phyloP scores from a whole-genome alignment of 2,888 invertebrate genomes.

The Xestia sexstrigata region DNA sequence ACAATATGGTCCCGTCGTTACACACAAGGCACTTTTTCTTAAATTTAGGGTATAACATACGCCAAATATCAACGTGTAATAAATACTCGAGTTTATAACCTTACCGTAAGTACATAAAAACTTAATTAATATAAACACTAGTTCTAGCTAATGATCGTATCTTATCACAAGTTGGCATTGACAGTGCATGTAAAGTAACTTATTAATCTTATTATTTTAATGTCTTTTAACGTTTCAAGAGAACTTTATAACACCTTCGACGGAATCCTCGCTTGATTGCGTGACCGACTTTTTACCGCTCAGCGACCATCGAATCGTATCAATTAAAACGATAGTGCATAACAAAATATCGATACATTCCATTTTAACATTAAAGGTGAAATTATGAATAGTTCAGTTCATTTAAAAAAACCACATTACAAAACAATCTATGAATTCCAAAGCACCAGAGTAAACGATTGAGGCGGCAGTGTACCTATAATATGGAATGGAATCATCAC shows the following conservation, averaged over 20 bases:
- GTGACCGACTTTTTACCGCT: constrained; percentile 32
- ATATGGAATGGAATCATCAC: constrained; percentile 50
- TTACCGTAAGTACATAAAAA: constrained; percentile 80
- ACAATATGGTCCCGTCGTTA: constrained; percentile 83
- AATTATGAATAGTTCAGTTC: constrained; percentile 52
- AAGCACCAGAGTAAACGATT: constrained; percentile 61
- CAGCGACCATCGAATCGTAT: constrained; percentile 32
- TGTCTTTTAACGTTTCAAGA: constrained; percentile 38
- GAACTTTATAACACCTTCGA: constrained; percentile 40
- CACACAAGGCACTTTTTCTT: constrained; percentile 83
- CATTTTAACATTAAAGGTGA: constrained; percentile 43
- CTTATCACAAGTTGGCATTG: constrained; percentile 79
- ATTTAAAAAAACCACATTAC: constrained; percentile 37
- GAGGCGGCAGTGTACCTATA: constrained; percentile 27
- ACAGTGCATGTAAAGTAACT: constrained; percentile 66
- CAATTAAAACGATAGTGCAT: constrained; percentile 51
- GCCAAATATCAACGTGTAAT: constrained; percentile 74
- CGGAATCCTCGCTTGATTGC: constrained; percentile 30
- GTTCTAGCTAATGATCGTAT: constrained; percentile 71
- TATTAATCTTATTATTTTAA: too few relatives aligned
- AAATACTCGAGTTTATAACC: constrained; percentile 77
- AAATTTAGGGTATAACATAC: constrained; percentile 67
- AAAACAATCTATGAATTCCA: constrained; percentile 37
- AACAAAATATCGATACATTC: constrained; percentile 43
- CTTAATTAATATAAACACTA: constrained; percentile 67